phyloP scores from a whole-genome alignment of 2,797 vertebrate genomes.

The Lepus oiostolus region DNA sequence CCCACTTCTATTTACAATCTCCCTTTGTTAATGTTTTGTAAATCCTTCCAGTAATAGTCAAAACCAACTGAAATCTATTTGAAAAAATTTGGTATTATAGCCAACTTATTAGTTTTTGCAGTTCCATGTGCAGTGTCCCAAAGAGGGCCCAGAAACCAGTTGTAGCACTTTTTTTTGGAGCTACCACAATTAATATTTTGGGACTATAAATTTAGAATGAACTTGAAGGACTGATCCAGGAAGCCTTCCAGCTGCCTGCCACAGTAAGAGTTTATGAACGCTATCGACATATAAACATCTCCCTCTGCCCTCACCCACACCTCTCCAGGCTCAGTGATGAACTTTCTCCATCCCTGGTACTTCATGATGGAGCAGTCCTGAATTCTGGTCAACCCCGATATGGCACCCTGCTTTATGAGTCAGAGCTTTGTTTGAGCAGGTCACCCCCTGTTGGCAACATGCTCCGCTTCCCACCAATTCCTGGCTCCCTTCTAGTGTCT shows the following conservation, averaged over 20 bases:
- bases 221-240: background rate
- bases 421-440: background rate
- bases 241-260: background rate
- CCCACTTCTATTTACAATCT: background rate
- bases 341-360: background rate
- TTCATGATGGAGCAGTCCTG: background rate
- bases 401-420: background rate
- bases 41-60: background rate
- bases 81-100: background rate
- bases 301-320: background rate
- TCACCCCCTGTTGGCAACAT: background rate
- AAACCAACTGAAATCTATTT: slow-evolving; percentile 25
- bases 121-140: background rate
- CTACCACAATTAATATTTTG: background rate
- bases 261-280: background rate
- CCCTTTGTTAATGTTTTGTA: background rate
- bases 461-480: background rate
- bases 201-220: background rate
- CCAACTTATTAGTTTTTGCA: background rate
- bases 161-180: background rate
- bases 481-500: background rate
- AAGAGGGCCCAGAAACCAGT: background rate
- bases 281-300: background rate
- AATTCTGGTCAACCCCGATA: background rate
- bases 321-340: background rate